phyloP scores from a whole-genome alignment of 2,113 vertebrate species.

The Cynoglossus semilaevis region DNA sequence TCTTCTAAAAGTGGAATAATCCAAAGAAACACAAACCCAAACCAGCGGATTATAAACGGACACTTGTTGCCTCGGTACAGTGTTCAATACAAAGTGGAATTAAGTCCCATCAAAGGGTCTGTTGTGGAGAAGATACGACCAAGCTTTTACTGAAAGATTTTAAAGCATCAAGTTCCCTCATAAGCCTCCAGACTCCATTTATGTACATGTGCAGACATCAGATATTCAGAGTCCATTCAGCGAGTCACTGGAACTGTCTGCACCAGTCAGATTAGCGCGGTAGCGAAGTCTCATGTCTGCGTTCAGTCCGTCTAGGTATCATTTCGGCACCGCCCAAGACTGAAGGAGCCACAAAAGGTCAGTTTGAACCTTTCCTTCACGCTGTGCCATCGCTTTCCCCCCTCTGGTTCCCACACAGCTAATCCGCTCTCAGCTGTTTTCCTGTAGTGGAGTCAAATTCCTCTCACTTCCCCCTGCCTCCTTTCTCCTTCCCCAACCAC shows the following conservation, averaged over 20 bases:
- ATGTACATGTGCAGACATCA: constrained; percentile 47
- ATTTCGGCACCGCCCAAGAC: constrained; percentile 56
- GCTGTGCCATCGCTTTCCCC: constrained; percentile 35
- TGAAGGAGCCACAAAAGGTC: constrained; percentile 66
- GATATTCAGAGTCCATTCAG: constrained; percentile 59
- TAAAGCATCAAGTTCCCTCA: constrained; percentile 36
- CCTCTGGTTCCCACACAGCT: constrained; percentile 72
- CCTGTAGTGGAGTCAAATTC: constrained; percentile 71
- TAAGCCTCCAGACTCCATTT: constrained; percentile 48
- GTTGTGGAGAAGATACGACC: constrained; percentile 12
- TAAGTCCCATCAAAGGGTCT: constrained; percentile 10
- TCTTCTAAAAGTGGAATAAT: too few species aligned
- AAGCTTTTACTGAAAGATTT: constrained; percentile 29
- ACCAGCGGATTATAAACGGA: not conserved
- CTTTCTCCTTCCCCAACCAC: not conserved
- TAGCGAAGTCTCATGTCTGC: constrained; percentile 36
- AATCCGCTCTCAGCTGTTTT: constrained; percentile 76
- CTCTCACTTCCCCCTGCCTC: constrained; percentile 28
- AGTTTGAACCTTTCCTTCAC: constrained; percentile 64
- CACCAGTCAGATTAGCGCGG: constrained; percentile 57
- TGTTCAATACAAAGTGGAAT: not conserved
- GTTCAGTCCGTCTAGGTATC: constrained; percentile 53
- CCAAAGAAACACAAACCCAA: not conserved
- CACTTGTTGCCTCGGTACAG: constrained; percentile 5
- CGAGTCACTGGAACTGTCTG: constrained; percentile 44